Conservation (phyloP, 1,140 invertebrate species). For the Pentalonia nigronervosa region DNA sequence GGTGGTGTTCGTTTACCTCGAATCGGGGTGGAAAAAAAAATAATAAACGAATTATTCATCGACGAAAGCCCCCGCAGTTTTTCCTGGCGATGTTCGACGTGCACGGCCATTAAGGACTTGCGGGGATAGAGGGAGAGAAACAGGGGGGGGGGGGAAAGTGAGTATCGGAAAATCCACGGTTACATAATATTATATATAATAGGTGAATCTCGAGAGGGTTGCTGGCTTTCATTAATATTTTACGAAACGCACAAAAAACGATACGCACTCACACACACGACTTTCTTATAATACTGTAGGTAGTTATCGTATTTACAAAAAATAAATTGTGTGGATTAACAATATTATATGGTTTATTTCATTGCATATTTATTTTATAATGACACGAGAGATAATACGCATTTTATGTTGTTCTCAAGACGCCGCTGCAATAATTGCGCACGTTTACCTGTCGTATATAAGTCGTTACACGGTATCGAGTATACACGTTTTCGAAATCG, state of each 20-base stretch:
- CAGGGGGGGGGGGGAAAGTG: too few species aligned
- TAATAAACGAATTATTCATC: slow-evolving; percentile 37
- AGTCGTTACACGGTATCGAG: background rate
- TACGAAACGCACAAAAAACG: background rate
- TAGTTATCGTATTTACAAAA: background rate
- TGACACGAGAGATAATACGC: background rate
- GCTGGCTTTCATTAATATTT: slow-evolving; percentile 18
- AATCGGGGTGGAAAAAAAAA: slow-evolving; percentile 18
- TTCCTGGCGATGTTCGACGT: background rate
- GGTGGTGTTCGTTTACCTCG: slow-evolving; percentile 13
- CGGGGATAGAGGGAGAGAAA: background rate
- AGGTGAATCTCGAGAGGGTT: background rate
- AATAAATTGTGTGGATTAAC: background rate
- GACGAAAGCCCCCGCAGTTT: background rate
- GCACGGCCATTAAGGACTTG: background rate
- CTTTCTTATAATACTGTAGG: background rate
- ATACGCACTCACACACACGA: background rate
- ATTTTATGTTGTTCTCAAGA: too few species aligned
- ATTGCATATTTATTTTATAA: background rate
- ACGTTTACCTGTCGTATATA: background rate
- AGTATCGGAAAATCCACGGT: background rate
- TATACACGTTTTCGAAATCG: background rate
- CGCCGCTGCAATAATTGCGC: too few species aligned
- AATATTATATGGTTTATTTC: background rate
- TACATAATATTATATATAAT: background rate